phyloP scores from a whole-genome alignment of 2,113 vertebrate genomes.

The Gavialis gangeticus region DNA sequence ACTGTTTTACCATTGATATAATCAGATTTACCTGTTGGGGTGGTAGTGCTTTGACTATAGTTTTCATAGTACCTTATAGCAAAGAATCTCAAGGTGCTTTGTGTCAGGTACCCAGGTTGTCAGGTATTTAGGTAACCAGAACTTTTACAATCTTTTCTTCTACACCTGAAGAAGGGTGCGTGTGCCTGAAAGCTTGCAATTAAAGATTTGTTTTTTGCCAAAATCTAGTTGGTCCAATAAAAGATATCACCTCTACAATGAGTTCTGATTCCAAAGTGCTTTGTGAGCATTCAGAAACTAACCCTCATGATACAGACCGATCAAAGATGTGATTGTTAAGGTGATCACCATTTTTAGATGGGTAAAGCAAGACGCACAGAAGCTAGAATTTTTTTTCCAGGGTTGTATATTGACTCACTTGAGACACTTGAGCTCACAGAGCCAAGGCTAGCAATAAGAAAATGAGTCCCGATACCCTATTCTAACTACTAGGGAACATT shows the following conservation, averaged over 20 bases:
- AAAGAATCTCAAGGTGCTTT: neutral
- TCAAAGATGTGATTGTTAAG: neutral
- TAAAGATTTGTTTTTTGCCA: no score
- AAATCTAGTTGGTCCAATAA: no score
- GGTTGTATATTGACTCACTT: neutral
- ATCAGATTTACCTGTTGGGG: neutral
- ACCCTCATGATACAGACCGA: neutral
- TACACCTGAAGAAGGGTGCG: no score
- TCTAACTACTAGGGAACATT: neutral
- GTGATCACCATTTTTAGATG: neutral
- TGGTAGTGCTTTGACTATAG: neutral
- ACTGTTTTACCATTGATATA: fast-evolving
- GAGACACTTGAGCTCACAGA: neutral
- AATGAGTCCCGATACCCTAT: neutral
- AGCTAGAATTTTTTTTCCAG: neutral
- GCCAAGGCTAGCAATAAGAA: slow-evolving; percentile 1
- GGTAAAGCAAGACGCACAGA: neutral
- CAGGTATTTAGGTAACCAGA: no score
- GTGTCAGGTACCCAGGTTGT: neutral
- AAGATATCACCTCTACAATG: no score
- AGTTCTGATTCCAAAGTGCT: neutral
- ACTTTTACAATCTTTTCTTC: no score
- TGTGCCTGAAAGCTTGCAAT: no score
- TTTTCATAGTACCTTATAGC: neutral
- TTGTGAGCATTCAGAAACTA: neutral